phyloP scores from a whole-genome alignment of 2,113 vertebrate species.

The Bucco capensis region DNA sequence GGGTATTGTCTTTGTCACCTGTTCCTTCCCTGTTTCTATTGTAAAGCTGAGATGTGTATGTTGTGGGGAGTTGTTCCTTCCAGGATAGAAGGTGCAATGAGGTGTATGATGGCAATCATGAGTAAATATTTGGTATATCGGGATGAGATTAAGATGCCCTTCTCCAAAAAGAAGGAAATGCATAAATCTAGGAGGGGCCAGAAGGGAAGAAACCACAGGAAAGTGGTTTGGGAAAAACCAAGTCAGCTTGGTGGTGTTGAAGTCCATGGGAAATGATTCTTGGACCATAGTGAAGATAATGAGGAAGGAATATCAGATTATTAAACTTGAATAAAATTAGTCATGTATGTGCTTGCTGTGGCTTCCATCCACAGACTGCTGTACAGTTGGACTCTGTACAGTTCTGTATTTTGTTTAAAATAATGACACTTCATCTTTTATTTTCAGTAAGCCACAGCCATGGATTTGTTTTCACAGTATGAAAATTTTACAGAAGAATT shows the following conservation, averaged over 20 bases:
- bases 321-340: neutral
- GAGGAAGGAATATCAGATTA: neutral
- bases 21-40: neutral
- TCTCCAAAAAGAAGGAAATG: neutral
- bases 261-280: neutral
- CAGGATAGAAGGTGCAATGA: neutral
- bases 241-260: neutral
- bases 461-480: neutral
- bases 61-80: neutral
- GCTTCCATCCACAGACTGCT: neutral
- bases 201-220: neutral
- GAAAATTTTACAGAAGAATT: neutral
- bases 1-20: rapidly evolving
- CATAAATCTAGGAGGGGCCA: neutral
- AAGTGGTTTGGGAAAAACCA: neutral
- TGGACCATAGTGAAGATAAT: neutral
- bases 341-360: neutral
- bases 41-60: neutral
- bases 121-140: neutral
- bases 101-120: neutral
- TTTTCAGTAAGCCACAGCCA: neutral
- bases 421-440: neutral
- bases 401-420: neutral
- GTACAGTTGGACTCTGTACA: neutral
- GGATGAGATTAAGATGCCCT: neutral